These are phyloP conservation scores for Tinamus guttatus DNA, from an alignment of 2,113 vertebrate species.

Conservation along the genomic window DNA sequence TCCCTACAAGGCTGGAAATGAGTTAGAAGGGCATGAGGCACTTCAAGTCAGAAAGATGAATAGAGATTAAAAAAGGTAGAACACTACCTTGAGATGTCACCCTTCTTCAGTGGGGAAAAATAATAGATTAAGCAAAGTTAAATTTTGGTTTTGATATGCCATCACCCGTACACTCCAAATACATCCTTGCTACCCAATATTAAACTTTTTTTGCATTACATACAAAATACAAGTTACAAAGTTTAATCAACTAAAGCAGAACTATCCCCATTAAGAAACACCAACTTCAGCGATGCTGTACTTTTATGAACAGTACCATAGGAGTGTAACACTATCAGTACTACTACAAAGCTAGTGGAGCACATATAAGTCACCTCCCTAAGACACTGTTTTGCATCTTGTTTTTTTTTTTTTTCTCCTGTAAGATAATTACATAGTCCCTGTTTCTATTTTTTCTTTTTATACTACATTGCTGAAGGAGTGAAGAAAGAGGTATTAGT, in stretches of 20 bases:
- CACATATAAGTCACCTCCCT: no score
- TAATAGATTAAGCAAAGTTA: not conserved
- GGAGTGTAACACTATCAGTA: not conserved
- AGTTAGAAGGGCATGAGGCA: not conserved
- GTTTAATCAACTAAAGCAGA: not conserved
- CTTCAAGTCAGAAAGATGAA: not conserved
- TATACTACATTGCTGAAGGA: not conserved
- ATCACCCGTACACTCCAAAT: not conserved
- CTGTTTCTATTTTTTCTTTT: not conserved
- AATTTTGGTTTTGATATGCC: not conserved
- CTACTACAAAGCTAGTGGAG: not conserved
- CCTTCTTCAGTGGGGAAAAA: not conserved
- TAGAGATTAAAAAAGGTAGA: not conserved
- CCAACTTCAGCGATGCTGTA: not conserved
- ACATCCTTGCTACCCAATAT: not conserved
- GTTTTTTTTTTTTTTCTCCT: not conserved
- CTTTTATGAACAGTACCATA: not conserved
- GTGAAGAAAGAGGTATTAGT: not conserved
- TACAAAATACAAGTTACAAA: no score
- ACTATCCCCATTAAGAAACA: not conserved
- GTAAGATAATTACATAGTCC: not conserved
- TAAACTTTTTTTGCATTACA: no score
- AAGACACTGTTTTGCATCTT: not conserved
- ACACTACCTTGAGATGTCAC: fast-evolving
- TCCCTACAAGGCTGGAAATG: not conserved